Percentiles rank a stretch among this genome's conserved stretches.
These are phyloP conservation scores for Gambelia wislizenii DNA, from an alignment of 2,797 vertebrate genomes.

Conservation along the genomic window DNA sequence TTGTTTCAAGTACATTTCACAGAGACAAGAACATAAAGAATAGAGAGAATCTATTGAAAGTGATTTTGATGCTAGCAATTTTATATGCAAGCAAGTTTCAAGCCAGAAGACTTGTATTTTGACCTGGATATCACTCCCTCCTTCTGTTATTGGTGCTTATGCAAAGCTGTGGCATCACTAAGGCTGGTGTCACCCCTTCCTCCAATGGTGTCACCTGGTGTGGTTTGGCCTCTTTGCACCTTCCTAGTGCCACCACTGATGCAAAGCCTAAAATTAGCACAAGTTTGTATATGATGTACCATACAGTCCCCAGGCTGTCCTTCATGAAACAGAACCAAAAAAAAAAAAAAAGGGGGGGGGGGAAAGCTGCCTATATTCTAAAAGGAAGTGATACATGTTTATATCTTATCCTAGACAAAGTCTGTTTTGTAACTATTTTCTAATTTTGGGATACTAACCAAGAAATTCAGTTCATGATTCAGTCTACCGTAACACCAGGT, in stretches of 20 bases:
- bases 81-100: slow-evolving; percentile 8
- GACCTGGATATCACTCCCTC: neutral
- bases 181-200: too few relatives aligned
- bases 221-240: too few relatives aligned
- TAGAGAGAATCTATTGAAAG: neutral
- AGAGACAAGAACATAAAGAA: neutral
- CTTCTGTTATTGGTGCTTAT: neutral
- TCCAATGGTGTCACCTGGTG: too few relatives aligned
- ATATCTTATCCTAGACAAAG: too few relatives aligned
- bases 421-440: neutral
- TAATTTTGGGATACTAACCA: neutral
- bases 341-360: too few relatives aligned
- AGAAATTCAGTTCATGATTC: neutral
- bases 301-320: neutral
- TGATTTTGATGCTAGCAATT: neutral
- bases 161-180: too few relatives aligned
- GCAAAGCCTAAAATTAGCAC: neutral
- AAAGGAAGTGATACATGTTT: neutral
- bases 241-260: too few relatives aligned
- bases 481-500: too few relatives aligned
- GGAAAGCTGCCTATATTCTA: neutral
- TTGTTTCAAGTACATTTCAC: neutral
- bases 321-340: neutral
- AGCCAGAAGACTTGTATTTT: neutral
- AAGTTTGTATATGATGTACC: neutral